A percentile compares a stretch with the other conserved stretches of the same genome.
Conservation (phyloP, 2,797 vertebrate genomes). For the Gephyroberyx darwinii region DNA sequence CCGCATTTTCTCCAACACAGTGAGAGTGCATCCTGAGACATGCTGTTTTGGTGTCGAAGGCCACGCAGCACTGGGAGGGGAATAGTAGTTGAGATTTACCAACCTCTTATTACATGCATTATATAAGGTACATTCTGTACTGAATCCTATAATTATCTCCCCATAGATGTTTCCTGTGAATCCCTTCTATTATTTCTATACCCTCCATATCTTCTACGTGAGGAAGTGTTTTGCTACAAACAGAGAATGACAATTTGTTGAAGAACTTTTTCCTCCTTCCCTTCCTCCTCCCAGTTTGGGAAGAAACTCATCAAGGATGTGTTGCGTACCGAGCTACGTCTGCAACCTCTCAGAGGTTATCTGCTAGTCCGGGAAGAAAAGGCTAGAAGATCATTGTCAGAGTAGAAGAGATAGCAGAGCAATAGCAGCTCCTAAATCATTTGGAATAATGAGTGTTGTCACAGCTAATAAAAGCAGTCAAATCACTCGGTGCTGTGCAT, state of each 20-base stretch:
- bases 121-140: conserved; percentile 22
- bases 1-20: conserved; percentile 33
- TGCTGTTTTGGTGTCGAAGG: conserved; percentile 32
- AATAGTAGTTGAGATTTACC: conserved; percentile 41
- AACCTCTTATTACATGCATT: conserved; percentile 21
- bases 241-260: conserved; percentile 7
- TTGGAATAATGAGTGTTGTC: conserved; percentile 74
- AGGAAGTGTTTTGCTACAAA: conserved; percentile 15
- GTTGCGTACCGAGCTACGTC: conserved; percentile 38
- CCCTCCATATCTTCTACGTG: neutral
- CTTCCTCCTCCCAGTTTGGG: conserved; percentile 5
- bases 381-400: conserved; percentile 69
- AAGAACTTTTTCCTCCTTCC: conserved; percentile 3
- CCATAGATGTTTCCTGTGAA: conserved; percentile 2
- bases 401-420: conserved; percentile 46
- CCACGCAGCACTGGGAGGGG: conserved; percentile 34
- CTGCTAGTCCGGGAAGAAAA: conserved; percentile 59
- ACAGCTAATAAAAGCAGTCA: conserved; percentile 68
- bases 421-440: conserved; percentile 68
- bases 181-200: conserved; percentile 11
- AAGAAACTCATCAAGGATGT: conserved; percentile 45
- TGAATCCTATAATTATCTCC: conserved; percentile 34
- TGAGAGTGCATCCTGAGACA: conserved; percentile 32
- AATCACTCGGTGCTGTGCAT: conserved; percentile 45
- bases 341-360: conserved; percentile 59